Percentiles rank a stretch among this genome's conserved stretches.
These are phyloP conservation scores for Anthopleura sola DNA, from an alignment of 64 coral and sea anemone genomes.

Conservation along the genomic window DNA sequence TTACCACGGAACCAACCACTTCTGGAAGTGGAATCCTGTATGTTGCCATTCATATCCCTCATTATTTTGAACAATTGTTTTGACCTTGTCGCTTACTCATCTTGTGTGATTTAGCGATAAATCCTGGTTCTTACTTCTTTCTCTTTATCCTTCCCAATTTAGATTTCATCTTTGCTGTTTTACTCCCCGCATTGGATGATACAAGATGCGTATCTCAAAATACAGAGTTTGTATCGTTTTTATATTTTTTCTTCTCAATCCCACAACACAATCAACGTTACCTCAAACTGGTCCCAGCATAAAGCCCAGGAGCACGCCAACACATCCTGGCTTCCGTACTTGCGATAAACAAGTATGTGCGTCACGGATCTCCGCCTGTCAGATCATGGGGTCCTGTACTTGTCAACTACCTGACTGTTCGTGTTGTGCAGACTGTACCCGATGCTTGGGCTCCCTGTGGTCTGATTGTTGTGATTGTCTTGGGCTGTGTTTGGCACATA, in stretches of 20 bases:
- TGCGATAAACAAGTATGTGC: slow-evolving; percentile 27
- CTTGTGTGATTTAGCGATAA: too few species aligned
- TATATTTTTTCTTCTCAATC: background rate
- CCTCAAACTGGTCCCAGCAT: background rate
- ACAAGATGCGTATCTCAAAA: background rate
- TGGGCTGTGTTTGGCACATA: slow-evolving; percentile 29
- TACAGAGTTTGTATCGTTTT: background rate
- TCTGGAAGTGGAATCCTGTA: too few species aligned
- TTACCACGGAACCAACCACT: too few species aligned
- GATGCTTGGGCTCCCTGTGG: slow-evolving; percentile 47
- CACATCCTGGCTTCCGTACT: slow-evolving; percentile 16
- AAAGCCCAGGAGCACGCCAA: background rate
- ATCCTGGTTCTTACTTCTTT: too few species aligned
- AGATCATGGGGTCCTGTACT: slow-evolving; percentile 36
- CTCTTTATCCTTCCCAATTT: background rate
- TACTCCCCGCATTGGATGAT: background rate
- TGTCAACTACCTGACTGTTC: slow-evolving; percentile 26
- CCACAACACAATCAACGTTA: background rate
- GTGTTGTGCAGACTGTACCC: slow-evolving; percentile 45
- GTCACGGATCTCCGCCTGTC: slow-evolving; percentile 43
- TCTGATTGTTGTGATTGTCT: slow-evolving; percentile 40
- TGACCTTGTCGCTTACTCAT: too few species aligned
- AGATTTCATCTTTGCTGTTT: background rate
- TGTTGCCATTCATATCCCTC: too few species aligned
- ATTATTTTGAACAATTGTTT: too few species aligned